phyloP scores from a whole-genome alignment of 1,140 invertebrate species.

The Pemphigus obesinymphae region DNA sequence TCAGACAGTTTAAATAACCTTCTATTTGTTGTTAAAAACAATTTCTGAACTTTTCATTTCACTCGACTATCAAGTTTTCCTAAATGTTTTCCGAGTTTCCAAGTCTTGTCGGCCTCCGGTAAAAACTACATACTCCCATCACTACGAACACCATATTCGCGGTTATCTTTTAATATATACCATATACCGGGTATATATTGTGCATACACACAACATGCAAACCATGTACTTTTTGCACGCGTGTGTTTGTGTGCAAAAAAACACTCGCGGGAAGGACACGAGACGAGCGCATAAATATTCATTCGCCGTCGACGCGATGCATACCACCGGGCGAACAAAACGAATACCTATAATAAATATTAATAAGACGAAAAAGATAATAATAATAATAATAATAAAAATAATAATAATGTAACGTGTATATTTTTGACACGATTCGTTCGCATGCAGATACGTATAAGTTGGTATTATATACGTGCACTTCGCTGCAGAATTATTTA shows the following conservation, averaged over 20 bases:
- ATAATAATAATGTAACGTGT: not conserved
- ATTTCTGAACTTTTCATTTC: too few species aligned
- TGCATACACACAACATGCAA: too few species aligned
- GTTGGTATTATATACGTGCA: not conserved
- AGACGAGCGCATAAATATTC: conserved; percentile 16
- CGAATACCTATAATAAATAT: conserved; percentile 24
- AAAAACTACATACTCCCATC: too few species aligned
- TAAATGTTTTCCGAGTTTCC: too few species aligned
- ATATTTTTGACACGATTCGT: conserved; percentile 27
- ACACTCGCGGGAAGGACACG: not conserved
- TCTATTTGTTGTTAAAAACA: too few species aligned
- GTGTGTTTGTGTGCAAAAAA: not conserved
- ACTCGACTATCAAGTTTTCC: too few species aligned
- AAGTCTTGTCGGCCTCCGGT: too few species aligned
- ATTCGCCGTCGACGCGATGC: not conserved
- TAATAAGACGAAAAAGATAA: conserved; percentile 13
- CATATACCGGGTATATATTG: too few species aligned
- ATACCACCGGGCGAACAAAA: not conserved
- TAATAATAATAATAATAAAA: conserved; percentile 15
- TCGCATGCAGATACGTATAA: not conserved
- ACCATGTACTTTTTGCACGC: not conserved
- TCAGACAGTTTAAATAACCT: too few species aligned
- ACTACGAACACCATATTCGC: too few species aligned
- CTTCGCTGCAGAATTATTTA: not conserved
- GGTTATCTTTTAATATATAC: too few species aligned